Conservation (phyloP, 92 coral and sea anemone genomes). For the Siderastrea siderea region DNA sequence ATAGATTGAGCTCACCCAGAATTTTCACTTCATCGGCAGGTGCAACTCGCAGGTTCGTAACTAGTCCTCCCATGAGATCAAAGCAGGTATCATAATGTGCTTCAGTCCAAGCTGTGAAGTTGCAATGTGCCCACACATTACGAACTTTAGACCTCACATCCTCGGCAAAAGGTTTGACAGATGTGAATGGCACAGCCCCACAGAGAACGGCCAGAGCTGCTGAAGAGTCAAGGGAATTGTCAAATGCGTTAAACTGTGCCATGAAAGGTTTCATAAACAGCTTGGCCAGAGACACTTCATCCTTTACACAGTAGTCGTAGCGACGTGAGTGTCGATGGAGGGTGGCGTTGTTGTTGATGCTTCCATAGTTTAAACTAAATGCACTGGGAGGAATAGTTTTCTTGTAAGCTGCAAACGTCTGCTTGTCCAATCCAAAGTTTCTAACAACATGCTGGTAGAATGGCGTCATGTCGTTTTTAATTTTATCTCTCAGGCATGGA, state of each 20-base stretch:
- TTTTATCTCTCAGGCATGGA: constrained; percentile 23
- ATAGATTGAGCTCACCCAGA: constrained; percentile 17
- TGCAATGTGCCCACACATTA: constrained; percentile 65
- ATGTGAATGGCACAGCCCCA: constrained; percentile 33
- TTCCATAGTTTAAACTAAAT: constrained; percentile 31
- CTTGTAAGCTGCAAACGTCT: constrained; percentile 10
- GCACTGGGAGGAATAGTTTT: constrained; percentile 11
- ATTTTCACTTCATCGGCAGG: not conserved
- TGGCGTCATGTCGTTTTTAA: not conserved
- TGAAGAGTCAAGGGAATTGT: constrained; percentile 56
- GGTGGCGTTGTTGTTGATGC: constrained; percentile 47
- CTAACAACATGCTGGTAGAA: constrained; percentile 7
- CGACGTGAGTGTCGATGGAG: not conserved
- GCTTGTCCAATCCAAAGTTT: constrained; percentile 17
- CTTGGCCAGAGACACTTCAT: no score
- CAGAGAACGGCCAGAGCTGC: constrained; percentile 59
- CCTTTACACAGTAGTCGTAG: constrained; percentile 15
- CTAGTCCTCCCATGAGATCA: not conserved
- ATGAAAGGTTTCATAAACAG: constrained; percentile 67
- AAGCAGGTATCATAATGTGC: not conserved
- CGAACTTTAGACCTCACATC: constrained; percentile 20
- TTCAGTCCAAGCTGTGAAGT: constrained; percentile 60
- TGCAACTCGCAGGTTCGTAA: constrained; percentile 3
- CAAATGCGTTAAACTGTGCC: constrained; percentile 70
- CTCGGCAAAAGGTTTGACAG: constrained; percentile 30